A percentile compares a stretch with the other conserved stretches of the same genome.
phyloP scores from a whole-genome alignment of 2,797 vertebrate species.

The Anniella stebbinsi region DNA sequence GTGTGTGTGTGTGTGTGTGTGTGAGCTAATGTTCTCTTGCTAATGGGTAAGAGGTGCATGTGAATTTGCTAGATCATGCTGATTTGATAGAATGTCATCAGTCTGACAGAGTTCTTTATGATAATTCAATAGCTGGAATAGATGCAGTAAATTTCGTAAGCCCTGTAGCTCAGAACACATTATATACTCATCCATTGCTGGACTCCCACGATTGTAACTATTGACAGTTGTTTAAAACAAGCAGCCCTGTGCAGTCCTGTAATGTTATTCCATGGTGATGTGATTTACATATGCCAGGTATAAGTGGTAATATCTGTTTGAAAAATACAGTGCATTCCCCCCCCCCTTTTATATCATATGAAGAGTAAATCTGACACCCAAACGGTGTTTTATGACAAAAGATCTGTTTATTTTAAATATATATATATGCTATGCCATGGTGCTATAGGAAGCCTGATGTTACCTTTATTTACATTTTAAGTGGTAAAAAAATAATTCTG shows the following conservation, averaged over 20 bases:
- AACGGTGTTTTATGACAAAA: slow-evolving; percentile 56
- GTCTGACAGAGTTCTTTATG: slow-evolving; percentile 61
- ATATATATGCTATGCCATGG: not conserved
- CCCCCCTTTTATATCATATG: slow-evolving; percentile 57
- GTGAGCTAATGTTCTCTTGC: not conserved
- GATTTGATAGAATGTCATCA: slow-evolving; percentile 48
- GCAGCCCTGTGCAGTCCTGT: slow-evolving; percentile 1
- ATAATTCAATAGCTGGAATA: slow-evolving; percentile 51
- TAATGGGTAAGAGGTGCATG: slow-evolving; percentile 10
- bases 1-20: too few relatives aligned
- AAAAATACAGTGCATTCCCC: slow-evolving; percentile 25
- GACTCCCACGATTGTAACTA: slow-evolving; percentile 30
- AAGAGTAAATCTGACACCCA: slow-evolving; percentile 62
- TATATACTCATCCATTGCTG: slow-evolving; percentile 28
- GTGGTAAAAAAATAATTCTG: slow-evolving; percentile 38
- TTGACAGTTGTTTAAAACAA: slow-evolving; percentile 49
- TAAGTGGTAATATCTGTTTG: slow-evolving; percentile 64
- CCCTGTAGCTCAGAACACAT: slow-evolving; percentile 35
- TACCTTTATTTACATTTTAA: slow-evolving; percentile 58
- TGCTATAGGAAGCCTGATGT: slow-evolving; percentile 46
- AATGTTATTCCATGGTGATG: not conserved
- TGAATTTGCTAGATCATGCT: slow-evolving; percentile 40
- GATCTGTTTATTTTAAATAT: slow-evolving; percentile 27
- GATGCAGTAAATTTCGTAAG: slow-evolving; percentile 49
- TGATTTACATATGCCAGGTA: slow-evolving; percentile 66